Evolutionary conservation across 64 coral and sea anemone species (phyloP).

Genomic region (Montipora foliosa): DNA sequence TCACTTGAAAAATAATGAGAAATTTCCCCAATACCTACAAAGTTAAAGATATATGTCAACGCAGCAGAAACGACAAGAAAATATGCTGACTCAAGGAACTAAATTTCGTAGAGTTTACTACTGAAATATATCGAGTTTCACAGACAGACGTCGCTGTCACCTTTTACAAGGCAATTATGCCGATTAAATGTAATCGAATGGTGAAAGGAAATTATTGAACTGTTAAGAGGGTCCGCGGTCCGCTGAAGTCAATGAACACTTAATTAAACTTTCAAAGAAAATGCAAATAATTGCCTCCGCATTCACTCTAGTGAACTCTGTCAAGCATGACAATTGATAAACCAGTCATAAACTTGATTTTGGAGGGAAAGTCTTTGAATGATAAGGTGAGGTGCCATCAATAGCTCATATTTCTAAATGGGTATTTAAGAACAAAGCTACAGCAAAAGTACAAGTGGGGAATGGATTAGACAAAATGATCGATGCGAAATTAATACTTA

Average conservation of each 20-base stretch:
- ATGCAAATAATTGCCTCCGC: background rate
- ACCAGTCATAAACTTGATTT: background rate
- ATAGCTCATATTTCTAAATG: background rate
- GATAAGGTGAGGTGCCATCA: background rate
- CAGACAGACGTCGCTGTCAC: background rate
- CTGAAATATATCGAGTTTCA: background rate
- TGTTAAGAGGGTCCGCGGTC: too few species aligned
- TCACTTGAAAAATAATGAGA: background rate
- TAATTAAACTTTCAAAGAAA: background rate
- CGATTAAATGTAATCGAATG: background rate
- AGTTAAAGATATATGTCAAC: background rate
- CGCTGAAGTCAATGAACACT: background rate
- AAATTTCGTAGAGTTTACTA: background rate
- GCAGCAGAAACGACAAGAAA: background rate
- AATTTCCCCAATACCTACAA: background rate
- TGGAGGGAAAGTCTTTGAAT: background rate
- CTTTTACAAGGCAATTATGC: background rate
- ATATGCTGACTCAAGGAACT: conserved; percentile 40
- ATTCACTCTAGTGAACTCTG: background rate
- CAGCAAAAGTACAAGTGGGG: background rate
- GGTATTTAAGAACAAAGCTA: too few species aligned
- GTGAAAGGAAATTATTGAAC: background rate
- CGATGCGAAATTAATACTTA: background rate
- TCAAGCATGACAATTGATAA: background rate
- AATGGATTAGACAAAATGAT: background rate